Evolutionary conservation across 2,888 invertebrate genomes (phyloP), one percentile per base, ranked within the genome.

Genomic region (Dysmachus trigonus): DNA sequence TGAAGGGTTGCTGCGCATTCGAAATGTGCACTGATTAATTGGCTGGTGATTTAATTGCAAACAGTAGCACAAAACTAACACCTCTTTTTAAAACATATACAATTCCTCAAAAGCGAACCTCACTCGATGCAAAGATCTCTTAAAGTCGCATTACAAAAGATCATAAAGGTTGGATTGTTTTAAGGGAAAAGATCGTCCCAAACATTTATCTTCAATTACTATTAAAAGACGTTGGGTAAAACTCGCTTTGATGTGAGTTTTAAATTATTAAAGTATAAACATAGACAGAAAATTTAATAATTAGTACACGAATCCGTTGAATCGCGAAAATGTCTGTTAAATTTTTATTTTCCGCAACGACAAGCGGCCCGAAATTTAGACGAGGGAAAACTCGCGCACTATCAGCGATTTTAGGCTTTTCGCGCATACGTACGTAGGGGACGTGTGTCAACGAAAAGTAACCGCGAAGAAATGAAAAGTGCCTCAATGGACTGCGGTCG

Each of bases 381-480:
- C 27, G 38, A 71, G 72, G 30, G 41, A 72, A 83, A 72, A 72
- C 72, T 83, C 83, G 83, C 72, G 83, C 71, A 72, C 72, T 71
- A 83, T 72, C 72, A 85, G 51, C 74, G 35, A 47, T 85, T n/a
- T 33, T 47, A 47, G 47, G 85, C 85, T 76, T 85, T 87, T 81
- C 79, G 86, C 79, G 86, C 72, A 62, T 85, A 53, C 87, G 85
- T 85, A 85, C 87, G 86, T 83, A 86, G 73, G 73, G 81, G 83
- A 86, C 87, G 86, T 86, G 86, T 86, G 86, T 85, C 87, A 86
- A 53, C 83, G 83, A 71, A 85, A 86, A 91, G 90, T 92, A 90
- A 91, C 91, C 91, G 90, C 92, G 90, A 90, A 90, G 92, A 91
- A 92, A 92, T 92, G 91, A 91, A 92, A 92, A 92, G 91, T 92